Percentiles rank a stretch among this genome's conserved stretches.
phyloP scores from a whole-genome alignment of 2,797 vertebrate species.

The Euphonia xanthogaster region DNA sequence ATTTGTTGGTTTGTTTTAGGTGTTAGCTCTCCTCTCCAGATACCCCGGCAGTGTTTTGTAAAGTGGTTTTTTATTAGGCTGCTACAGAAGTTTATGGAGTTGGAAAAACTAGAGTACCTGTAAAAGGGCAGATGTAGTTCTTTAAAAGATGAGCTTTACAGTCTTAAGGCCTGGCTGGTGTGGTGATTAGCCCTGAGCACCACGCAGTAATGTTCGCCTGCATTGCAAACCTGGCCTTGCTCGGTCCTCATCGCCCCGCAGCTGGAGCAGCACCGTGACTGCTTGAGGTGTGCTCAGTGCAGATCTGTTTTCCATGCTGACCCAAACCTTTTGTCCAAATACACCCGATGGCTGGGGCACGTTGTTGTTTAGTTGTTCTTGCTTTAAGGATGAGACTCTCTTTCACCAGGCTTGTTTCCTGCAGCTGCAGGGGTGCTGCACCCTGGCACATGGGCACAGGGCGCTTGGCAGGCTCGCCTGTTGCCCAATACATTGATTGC shows the following conservation, averaged over 20 bases:
- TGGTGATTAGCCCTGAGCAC: background rate
- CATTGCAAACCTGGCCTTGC: background rate
- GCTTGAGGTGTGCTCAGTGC: background rate
- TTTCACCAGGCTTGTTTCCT: background rate
- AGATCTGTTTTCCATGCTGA: background rate
- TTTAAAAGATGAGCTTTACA: conserved; percentile 15
- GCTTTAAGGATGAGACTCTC: background rate
- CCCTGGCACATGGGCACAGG: background rate
- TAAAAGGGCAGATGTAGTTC: background rate
- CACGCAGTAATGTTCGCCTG: background rate
- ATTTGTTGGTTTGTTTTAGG: conserved; percentile 21
- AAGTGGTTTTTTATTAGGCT: conserved; percentile 48
- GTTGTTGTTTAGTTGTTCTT: accelerated
- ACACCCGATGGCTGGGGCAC: background rate
- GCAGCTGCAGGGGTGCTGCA: background rate
- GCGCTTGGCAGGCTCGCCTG: background rate
- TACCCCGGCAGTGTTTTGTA: background rate
- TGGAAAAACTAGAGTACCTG: background rate
- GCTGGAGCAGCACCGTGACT: accelerated
- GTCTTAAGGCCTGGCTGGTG: background rate
- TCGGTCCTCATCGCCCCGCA: background rate
- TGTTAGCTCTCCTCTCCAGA: conserved; percentile 32
- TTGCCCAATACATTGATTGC: background rate
- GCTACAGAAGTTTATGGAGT: conserved; percentile 45
- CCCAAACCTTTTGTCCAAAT: background rate